phyloP scores from a whole-genome alignment of 2,888 invertebrate species.

The Branchellion lobata region DNA sequence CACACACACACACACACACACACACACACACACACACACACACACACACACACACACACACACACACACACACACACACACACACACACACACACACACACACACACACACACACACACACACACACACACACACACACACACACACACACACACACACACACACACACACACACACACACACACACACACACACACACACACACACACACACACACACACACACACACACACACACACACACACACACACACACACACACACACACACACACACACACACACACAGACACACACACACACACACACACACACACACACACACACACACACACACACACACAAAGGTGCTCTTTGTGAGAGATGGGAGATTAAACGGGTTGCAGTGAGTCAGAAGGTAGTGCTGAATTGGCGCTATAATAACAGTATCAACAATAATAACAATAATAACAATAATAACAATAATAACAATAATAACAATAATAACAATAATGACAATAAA shows the following conservation, averaged over 20 bases:
- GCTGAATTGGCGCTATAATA: no score
- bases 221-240: conserved; percentile 17
- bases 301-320: no score
- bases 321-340: no score
- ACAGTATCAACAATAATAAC: no score
- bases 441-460: no score
- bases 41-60: conserved; percentile 23
- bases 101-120: conserved; percentile 23
- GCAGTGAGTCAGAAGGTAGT: no score
- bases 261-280: conserved; percentile 13
- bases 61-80: conserved; percentile 19
- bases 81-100: conserved; percentile 23
- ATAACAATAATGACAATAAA: no score
- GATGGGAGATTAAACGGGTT: no score
- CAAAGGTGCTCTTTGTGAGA: background rate
- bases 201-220: conserved; percentile 17
- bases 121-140: conserved; percentile 23
- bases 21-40: conserved; percentile 23
- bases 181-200: conserved; percentile 1
- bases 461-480: no score
- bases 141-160: conserved; percentile 27
- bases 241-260: conserved; percentile 13
- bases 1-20: background rate
- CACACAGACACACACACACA: background rate
- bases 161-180: conserved; percentile 15